phyloP scores from a whole-genome alignment of 2,113 vertebrate genomes.

The Tachuris rubrigastra region DNA sequence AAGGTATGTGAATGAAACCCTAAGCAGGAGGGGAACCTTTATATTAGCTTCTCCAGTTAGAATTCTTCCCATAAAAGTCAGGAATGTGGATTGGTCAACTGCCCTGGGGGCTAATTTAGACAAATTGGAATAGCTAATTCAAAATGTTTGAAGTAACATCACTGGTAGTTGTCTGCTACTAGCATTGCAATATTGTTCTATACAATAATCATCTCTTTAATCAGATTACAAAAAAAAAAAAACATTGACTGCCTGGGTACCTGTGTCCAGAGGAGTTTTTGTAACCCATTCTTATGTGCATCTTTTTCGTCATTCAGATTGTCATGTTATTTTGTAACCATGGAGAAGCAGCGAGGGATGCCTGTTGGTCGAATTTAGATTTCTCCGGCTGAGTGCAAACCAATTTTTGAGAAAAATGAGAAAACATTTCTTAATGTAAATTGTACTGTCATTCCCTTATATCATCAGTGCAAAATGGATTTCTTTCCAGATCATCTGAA shows the following conservation, averaged over 20 bases:
- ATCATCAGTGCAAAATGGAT: slow-evolving; percentile 56
- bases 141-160: not conserved
- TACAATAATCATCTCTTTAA: not conserved
- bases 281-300: slow-evolving; percentile 34
- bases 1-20: not conserved
- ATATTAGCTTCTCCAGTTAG: not conserved
- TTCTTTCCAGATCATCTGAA: slow-evolving; percentile 63
- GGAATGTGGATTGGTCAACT: not conserved
- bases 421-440: slow-evolving; percentile 68
- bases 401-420: slow-evolving; percentile 67
- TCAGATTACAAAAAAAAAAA: not conserved
- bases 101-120: not conserved
- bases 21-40: not conserved
- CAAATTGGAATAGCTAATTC: not conserved
- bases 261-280: slow-evolving; percentile 33
- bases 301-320: slow-evolving; percentile 43
- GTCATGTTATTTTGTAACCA: slow-evolving; percentile 64
- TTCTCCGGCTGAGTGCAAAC: slow-evolving; percentile 65
- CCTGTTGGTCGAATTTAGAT: slow-evolving; percentile 61
- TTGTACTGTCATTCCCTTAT: slow-evolving; percentile 62
- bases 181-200: not conserved
- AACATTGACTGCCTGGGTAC: not conserved
- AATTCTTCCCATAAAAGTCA: not conserved
- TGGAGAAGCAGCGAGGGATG: slow-evolving; percentile 51
- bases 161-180: not conserved